A percentile compares a stretch with the other conserved stretches of the same genome.
phyloP scores from a whole-genome alignment of 2,888 invertebrate genomes.

The Harpalus rufipes region DNA sequence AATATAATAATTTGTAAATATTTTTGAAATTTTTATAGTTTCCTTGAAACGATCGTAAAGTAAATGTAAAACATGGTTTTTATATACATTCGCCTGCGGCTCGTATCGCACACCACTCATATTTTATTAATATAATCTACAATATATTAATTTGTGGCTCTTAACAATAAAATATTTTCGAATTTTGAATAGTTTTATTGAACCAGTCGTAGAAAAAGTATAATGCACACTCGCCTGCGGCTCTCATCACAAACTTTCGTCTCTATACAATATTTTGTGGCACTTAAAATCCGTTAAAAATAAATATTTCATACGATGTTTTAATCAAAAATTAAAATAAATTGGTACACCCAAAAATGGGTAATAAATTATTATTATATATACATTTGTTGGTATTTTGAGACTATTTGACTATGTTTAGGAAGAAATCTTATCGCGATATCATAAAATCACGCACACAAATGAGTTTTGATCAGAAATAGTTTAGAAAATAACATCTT shows the following conservation, averaged over 20 bases:
- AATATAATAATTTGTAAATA: not conserved
- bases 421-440: not conserved
- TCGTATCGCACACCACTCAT: too few relatives aligned
- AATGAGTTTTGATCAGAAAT: slow-evolving; percentile 14
- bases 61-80: too few relatives aligned
- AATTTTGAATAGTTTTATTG: too few relatives aligned
- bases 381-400: not conserved
- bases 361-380: too few relatives aligned
- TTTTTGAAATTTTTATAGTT: not conserved
- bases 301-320: not conserved
- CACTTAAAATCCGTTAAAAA: not conserved
- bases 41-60: not conserved
- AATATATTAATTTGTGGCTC: too few relatives aligned
- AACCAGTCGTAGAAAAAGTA: too few relatives aligned
- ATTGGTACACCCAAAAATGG: not conserved
- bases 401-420: not conserved
- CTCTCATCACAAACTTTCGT: not conserved
- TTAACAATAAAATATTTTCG: too few relatives aligned
- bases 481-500: slow-evolving; percentile 25
- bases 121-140: too few relatives aligned
- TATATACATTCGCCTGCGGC: too few relatives aligned
- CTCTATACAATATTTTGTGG: not conserved
- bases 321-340: not conserved
- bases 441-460: slow-evolving; percentile 65
- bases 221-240: not conserved